Evolutionary conservation across 37 sponge, comb jelly and placozoan species (phyloP), one percentile per base, ranked within the genome.

Genomic region (Cladorhizidae sp.): DNA sequence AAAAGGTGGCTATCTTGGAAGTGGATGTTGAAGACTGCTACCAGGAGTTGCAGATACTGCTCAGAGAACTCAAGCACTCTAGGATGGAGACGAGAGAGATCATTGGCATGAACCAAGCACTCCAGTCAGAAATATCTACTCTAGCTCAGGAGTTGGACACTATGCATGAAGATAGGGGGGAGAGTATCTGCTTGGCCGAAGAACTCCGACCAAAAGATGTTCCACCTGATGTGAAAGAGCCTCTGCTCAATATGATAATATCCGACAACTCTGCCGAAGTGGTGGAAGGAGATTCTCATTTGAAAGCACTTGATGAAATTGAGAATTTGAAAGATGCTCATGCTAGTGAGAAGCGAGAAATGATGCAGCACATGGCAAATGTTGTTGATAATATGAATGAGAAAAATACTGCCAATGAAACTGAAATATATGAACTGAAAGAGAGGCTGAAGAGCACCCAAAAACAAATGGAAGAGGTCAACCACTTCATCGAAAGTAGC

Each of bases 351-450:
- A 45, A 62, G 82, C 11, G 85, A 83, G 51, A 81, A 69, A 76
- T 80, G 88, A 70, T 85, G 62, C 9, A 82, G 74, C 42, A 85
- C 82, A 23, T 62, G 57, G 25, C 77, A 86, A 42, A 39, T 37
- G 45, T 57, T 72, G 22, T 61, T 22, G 1, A 80, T 83, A 37
- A 67, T 37, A 12, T 88, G 59, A 61, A 67, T 70, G 21, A 85
- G 82, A 18, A 67, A 78, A 31, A 72, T 61, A n/a, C 81, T 82
- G 23, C 83, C 80, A 31, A 83, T 83, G 61, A 82, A 80, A 57
- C 64, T 57, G 79, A 64, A 28, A 52, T 33, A 5, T 9, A 12
- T 18, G 32, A 74, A 28, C 8, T 74, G 57, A 12, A 31, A 23
- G 9, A 50, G 74, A 51, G 54, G 33, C 35, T 51, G 28, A 43